Base-by-base conservation (phyloP, 2,888 invertebrate species). In the Spodoptera picta region DNA sequence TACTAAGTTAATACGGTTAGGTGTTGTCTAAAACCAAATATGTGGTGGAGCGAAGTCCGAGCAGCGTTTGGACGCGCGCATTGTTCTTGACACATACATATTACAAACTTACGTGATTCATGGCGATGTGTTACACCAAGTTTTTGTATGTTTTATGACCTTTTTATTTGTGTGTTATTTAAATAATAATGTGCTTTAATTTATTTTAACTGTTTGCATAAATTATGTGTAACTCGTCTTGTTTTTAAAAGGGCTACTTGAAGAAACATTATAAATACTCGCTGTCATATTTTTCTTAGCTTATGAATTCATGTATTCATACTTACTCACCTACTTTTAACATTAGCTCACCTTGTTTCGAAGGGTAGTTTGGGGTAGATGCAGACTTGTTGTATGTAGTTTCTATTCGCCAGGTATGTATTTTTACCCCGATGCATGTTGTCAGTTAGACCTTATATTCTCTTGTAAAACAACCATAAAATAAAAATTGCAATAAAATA, bases 1-100 rank as follows among this genome's bases (percentile, higher is more conserved):
- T 92, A 85, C 87, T 75, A 61, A 72, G 83, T 85, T 89, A 91
- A 91, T 91, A 92, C 92, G 91, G 93, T 92, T 89, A 90, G 86
- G 83, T 89, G 86, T 87, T 93, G 92, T 93, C 90, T 90, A 87
- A 90, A 90, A 87, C 85, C 88, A 91, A 89, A 87, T 88, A 90
- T 84, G 80, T 79, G 67, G 65, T 65, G 56, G 73, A 69, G 61
- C 62, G 76, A 66, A 69, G 60, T 68, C 68, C 65, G 65, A 72
- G 67, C 69, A 60, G 64, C 68, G 71, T 67, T 70, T 60, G 64
- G 68, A 62, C 73, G 68, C 65, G 56, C 60, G 41, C 44, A 77
- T 84, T 84, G 83, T 84, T 64, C 58, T 49, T 51, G 65, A 64
- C 72, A 69, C 67, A 63, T 69, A 76, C 74, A 74, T 77, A 70